These are phyloP conservation scores for Scaeva pyrastri DNA, from an alignment of 2,888 invertebrate genomes.

Conservation along the genomic window DNA sequence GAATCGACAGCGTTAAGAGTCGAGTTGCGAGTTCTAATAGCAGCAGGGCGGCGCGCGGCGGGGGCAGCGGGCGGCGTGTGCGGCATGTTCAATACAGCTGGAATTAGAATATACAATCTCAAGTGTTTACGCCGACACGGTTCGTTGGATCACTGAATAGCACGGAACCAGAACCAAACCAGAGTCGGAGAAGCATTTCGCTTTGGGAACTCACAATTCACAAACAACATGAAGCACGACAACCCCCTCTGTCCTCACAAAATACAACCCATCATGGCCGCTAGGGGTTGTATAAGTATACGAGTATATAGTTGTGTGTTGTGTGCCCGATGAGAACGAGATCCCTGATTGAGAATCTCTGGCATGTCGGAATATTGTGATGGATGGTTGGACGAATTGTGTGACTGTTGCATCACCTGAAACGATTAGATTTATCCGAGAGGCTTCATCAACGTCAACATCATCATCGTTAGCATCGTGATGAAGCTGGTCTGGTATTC, in stretches of 20 bases:
- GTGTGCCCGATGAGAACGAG: slow-evolving; percentile 7
- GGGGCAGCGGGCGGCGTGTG: slow-evolving; percentile 1
- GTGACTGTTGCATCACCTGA: slow-evolving; percentile 63
- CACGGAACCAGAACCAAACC: slow-evolving; percentile 49
- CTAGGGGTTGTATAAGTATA: slow-evolving; percentile 31
- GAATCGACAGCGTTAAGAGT: background rate
- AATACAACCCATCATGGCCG: slow-evolving; percentile 5
- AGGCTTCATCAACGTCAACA: slow-evolving; percentile 59
- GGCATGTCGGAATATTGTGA: slow-evolving; percentile 61
- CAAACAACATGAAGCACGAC: slow-evolving; percentile 5
- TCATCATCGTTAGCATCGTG: slow-evolving; percentile 30
- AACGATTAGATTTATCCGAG: slow-evolving; percentile 62
- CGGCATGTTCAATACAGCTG: slow-evolving; percentile 36
- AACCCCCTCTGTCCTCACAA: background rate
- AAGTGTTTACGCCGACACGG: slow-evolving; percentile 71
- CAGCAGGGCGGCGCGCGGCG: background rate
- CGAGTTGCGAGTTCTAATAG: background rate
- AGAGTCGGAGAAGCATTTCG: slow-evolving; percentile 57
- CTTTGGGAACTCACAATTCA: slow-evolving; percentile 30
- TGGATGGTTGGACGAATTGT: slow-evolving; percentile 62
- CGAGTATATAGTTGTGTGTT: background rate
- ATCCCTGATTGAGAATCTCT: slow-evolving; percentile 49
- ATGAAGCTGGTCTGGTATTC: slow-evolving; percentile 46
- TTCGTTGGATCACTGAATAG: slow-evolving; percentile 66
- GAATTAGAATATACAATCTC: slow-evolving; percentile 62